phyloP scores from a whole-genome alignment of 2,797 vertebrate genomes.

The Falco naumanni region DNA sequence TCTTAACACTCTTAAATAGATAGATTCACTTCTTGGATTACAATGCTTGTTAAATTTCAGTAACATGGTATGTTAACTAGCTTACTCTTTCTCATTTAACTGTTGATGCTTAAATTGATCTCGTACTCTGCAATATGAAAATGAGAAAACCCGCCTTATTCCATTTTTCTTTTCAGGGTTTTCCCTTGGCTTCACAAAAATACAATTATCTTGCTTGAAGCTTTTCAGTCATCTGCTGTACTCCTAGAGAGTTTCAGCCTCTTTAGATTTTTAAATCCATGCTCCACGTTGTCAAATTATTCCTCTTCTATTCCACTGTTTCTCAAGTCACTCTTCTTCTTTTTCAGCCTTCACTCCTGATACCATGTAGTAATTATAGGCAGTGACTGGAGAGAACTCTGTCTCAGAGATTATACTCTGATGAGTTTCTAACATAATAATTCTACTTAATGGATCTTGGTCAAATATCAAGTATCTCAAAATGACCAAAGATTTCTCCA shows the following conservation, averaged over 20 bases:
- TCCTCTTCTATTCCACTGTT: not conserved
- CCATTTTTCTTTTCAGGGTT: not conserved
- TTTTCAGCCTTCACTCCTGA: not conserved
- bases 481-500: not conserved
- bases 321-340: not conserved
- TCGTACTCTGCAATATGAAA: not conserved
- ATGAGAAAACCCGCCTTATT: not conserved
- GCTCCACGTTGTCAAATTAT: not conserved
- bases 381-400: not conserved
- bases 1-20: not conserved
- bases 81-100: not conserved
- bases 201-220: not conserved
- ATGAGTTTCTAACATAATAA: not conserved
- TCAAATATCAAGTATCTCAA: not conserved
- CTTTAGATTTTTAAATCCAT: conserved; percentile 2
- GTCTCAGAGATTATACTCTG: not conserved
- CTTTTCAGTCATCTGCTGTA: not conserved
- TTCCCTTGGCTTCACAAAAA: not conserved
- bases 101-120: not conserved
- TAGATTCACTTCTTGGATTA: not conserved
- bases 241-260: not conserved
- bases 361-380: not conserved
- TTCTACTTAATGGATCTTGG: not conserved
- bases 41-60: not conserved
- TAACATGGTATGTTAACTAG: not conserved